Conservation (phyloP, 2,888 invertebrate genomes). For the Lacanobia wlatinum region DNA sequence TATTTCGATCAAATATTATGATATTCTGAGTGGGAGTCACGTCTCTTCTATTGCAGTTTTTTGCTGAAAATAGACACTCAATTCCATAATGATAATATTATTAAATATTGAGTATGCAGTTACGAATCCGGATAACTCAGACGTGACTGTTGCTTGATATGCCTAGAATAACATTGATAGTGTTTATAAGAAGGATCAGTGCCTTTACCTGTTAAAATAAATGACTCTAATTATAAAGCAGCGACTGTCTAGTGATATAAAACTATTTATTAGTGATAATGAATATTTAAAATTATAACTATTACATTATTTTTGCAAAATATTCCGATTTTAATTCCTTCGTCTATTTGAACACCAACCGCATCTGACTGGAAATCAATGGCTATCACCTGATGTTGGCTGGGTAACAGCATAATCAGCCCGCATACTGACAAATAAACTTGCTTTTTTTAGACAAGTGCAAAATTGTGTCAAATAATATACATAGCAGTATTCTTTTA, state of each 20-base stretch:
- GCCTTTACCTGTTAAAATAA: constrained; percentile 85
- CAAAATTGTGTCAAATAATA: too few relatives aligned
- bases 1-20: constrained; percentile 49
- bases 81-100: constrained; percentile 56
- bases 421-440: too few relatives aligned
- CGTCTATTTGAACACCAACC: neutral
- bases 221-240: constrained; percentile 78
- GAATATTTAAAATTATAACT: constrained; percentile 84
- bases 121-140: constrained; percentile 26
- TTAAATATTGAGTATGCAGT: constrained; percentile 36
- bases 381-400: too few relatives aligned
- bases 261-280: constrained; percentile 83
- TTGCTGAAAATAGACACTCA: constrained; percentile 57
- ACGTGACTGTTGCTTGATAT: constrained; percentile 58
- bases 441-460: too few relatives aligned
- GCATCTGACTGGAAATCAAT: neutral
- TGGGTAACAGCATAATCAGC: too few relatives aligned
- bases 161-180: constrained; percentile 66
- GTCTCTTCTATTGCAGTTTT: constrained; percentile 52
- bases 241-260: constrained; percentile 86
- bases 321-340: constrained; percentile 64
- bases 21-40: constrained; percentile 60
- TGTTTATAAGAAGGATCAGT: constrained; percentile 85
- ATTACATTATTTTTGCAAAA: constrained; percentile 89
- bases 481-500: too few relatives aligned